These are phyloP conservation scores for Lagenorhynchus albirostris DNA, from an alignment of 2,113 vertebrate genomes.

Conservation along the genomic window DNA sequence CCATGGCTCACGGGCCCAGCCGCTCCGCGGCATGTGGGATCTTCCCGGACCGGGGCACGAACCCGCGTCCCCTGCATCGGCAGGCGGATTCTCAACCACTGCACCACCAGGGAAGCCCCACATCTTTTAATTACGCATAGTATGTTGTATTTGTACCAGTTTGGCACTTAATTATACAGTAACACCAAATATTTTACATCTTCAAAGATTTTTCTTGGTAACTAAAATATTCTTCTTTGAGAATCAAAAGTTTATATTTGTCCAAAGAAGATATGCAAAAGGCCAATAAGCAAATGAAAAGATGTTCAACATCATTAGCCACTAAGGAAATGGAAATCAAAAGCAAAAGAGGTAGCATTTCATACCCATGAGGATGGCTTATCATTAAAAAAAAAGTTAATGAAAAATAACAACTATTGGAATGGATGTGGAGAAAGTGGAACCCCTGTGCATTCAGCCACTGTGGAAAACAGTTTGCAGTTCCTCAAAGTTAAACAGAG, in stretches of 20 bases:
- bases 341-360: not conserved
- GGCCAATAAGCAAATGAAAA: not conserved
- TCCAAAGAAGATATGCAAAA: not conserved
- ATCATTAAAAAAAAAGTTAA: not conserved
- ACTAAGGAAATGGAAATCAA: not conserved
- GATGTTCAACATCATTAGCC: not conserved
- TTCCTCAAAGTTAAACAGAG: slow-evolving; percentile 7
- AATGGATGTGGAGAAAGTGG: not conserved
- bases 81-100: no score
- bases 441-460: not conserved
- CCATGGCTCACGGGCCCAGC: no score
- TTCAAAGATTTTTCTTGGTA: not conserved
- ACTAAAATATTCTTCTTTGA: not conserved
- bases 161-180: not conserved
- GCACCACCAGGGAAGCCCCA: no score
- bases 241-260: not conserved
- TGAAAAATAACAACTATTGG: not conserved
- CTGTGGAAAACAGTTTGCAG: not conserved
- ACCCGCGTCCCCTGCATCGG: no score
- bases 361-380: not conserved
- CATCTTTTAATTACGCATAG: not conserved
- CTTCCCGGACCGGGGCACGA: no score
- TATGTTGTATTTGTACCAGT: not conserved
- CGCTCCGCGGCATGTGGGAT: no score
- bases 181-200: not conserved